Conservation (phyloP, 2,888 invertebrate genomes). For the Phrixothrix hirtus region DNA sequence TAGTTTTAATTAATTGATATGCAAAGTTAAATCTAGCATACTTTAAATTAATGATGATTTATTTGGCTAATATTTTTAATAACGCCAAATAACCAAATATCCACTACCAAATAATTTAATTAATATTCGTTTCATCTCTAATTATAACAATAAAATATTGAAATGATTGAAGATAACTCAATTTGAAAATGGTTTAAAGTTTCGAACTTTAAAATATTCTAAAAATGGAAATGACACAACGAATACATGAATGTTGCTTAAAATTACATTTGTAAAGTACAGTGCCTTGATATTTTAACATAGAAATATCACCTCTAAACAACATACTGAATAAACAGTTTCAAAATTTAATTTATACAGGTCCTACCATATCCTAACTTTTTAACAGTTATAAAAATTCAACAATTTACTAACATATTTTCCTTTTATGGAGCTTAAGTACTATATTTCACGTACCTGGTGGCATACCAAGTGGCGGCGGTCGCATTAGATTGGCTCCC, state of each 20-base stretch:
- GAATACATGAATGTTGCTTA: no score
- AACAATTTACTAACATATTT: constrained; percentile 4
- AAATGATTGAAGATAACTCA: no score
- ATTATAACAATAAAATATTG: no score
- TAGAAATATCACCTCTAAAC: neutral
- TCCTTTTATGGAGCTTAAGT: constrained; percentile 14
- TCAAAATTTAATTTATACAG: neutral
- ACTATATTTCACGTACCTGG: constrained; percentile 63
- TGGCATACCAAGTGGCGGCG: constrained; percentile 66
- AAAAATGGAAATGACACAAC: constrained; percentile 17
- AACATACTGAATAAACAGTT: neutral
- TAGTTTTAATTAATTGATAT: no score
- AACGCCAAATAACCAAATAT: no score
- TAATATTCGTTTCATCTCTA: no score
- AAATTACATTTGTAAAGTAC: neutral
- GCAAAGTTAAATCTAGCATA: no score
- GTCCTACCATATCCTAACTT: neutral
- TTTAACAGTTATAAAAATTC: constrained; percentile 15
- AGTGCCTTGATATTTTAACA: neutral
- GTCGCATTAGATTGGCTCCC: constrained; percentile 67
- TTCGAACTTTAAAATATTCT: no score
- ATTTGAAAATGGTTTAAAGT: no score
- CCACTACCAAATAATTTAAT: no score
- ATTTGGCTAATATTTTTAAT: no score
- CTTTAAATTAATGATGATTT: no score